Conservation (phyloP, 1,140 invertebrate species). For the Bombyx mori region ASM3026992v2 NC_085111.1:9499001-9499500, state of each 20-base stretch:
- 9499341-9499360: too few relatives aligned
- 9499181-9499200: slow-evolving; percentile 32
- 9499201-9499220: slow-evolving; percentile 19
- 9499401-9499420: too few relatives aligned
- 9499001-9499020: slow-evolving; percentile 25
- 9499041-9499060: slow-evolving; percentile 23
- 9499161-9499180: slow-evolving; percentile 47
- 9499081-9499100: slow-evolving; percentile 60
- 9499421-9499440: too few relatives aligned
- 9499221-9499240: slow-evolving; percentile 35
- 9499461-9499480: too few relatives aligned
- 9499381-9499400: too few relatives aligned
- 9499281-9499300: background rate
- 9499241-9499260: slow-evolving; percentile 20
- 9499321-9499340: too few relatives aligned
- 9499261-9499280: slow-evolving; percentile 33
- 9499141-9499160: slow-evolving; percentile 31
- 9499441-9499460: too few relatives aligned
- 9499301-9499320: too few relatives aligned
- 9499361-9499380: too few relatives aligned
- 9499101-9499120: slow-evolving; percentile 55
- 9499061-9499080: slow-evolving; percentile 42
- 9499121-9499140: slow-evolving; percentile 43
- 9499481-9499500: too few relatives aligned
- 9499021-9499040: slow-evolving; percentile 25